Evolutionary conservation across 2,888 invertebrate species (phyloP).

Genomic region (Chrysodeixis includens): DNA sequence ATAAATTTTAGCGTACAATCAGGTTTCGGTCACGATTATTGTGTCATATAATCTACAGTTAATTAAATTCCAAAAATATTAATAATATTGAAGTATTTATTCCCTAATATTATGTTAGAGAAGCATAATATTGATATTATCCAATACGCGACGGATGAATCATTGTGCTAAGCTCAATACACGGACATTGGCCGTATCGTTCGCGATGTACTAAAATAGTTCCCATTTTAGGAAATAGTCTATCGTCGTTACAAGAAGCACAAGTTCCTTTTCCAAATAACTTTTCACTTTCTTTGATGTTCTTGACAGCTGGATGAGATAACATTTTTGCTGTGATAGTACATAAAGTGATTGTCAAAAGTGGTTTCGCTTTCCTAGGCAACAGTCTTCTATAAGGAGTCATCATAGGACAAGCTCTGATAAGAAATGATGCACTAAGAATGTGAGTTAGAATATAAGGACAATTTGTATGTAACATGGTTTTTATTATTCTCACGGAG

Average conservation of each 20-base stretch:
- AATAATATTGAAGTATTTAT: slow-evolving; percentile 32
- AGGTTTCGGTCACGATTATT: not conserved
- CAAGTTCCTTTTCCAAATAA: not conserved
- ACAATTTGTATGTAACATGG: not conserved
- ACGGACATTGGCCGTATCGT: not conserved
- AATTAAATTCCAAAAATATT: slow-evolving; percentile 21
- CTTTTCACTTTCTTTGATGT: not conserved
- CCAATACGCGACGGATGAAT: slow-evolving; percentile 22
- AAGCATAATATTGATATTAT: slow-evolving; percentile 44
- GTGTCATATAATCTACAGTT: slow-evolving; percentile 21
- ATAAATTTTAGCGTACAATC: not conserved
- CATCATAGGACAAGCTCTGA: too few species aligned
- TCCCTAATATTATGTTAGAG: slow-evolving; percentile 29
- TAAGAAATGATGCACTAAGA: too few species aligned
- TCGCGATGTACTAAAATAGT: too few species aligned
- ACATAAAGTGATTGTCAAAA: too few species aligned
- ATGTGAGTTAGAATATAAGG: not conserved
- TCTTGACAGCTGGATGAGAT: not conserved
- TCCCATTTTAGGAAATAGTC: slow-evolving; percentile 1
- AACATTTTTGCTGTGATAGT: too few species aligned
- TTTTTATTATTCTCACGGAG: not conserved
- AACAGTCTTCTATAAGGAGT: too few species aligned
- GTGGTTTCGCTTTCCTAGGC: too few species aligned
- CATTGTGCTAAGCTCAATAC: slow-evolving; percentile 17
- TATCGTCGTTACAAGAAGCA: not conserved